Evolutionary conservation across 1,140 invertebrate species (phyloP).

Genomic region (Meloidogyne exigua): DNA sequence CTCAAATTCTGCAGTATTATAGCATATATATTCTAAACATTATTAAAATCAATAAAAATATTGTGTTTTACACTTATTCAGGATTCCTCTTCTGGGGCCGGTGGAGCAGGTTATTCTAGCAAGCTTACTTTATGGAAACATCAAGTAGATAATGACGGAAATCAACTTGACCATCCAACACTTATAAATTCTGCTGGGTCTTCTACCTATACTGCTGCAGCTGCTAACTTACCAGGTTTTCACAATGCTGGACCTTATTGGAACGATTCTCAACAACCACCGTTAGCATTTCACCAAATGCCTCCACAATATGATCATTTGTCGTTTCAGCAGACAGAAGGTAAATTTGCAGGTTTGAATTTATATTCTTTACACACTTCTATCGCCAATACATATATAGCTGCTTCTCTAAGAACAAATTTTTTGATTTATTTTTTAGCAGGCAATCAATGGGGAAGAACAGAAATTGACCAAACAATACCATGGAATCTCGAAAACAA

Average conservation of each 20-base stretch:
- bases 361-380: not conserved
- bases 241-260: not conserved
- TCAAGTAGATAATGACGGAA: not conserved
- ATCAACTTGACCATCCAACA: not conserved
- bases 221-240: not conserved
- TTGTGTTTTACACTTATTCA: not conserved
- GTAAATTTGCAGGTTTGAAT: not conserved
- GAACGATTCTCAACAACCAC: constrained; percentile 17
- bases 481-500: constrained; percentile 30
- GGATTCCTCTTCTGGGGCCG: not conserved
- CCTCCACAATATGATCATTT: constrained; percentile 13
- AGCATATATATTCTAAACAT: no score
- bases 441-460: constrained; percentile 24
- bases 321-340: not conserved
- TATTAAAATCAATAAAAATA: no score
- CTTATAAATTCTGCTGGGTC: not conserved
- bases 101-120: constrained; percentile 9
- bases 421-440: not conserved
- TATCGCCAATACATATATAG: not conserved
- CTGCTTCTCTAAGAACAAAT: no score
- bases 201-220: not conserved
- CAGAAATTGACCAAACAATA: constrained; percentile 25
- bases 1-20: no score
- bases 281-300: constrained; percentile 7
- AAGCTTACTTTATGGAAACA: constrained; percentile 25